Conservation (phyloP, 1,140 invertebrate species). For the fruit fly (Drosophila melanogaster) region DNA sequence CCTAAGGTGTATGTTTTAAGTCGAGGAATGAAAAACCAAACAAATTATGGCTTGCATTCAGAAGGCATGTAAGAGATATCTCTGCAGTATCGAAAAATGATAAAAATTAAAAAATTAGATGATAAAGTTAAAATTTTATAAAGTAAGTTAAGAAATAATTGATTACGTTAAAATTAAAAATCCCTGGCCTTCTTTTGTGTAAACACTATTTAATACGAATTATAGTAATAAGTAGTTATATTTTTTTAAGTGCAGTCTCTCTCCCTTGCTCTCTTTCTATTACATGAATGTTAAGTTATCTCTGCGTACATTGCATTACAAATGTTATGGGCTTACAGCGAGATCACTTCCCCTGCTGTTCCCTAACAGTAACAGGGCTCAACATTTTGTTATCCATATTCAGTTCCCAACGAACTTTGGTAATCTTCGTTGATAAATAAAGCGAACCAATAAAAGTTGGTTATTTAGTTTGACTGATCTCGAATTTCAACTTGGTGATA, state of each 20-base stretch:
- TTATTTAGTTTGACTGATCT: constrained; percentile 13
- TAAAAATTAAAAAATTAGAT: too few species aligned
- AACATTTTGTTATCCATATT: constrained; percentile 14
- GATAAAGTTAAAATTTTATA: too few species aligned
- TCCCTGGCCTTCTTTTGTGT: too few species aligned
- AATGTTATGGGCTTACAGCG: constrained; percentile 19
- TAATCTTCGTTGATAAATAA: constrained; percentile 14
- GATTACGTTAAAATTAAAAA: too few species aligned
- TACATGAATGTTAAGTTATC: constrained; percentile 1
- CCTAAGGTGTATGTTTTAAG: background rate
- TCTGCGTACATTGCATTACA: constrained; percentile 3
- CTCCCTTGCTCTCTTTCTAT: constrained; percentile 14
- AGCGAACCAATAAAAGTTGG: constrained; percentile 31
- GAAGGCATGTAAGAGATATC: too few species aligned
- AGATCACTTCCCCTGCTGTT: background rate
- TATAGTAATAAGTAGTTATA: background rate
- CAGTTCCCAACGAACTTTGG: constrained; percentile 5
- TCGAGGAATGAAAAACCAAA: too few species aligned
- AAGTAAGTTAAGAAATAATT: too few species aligned
- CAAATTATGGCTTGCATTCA: too few species aligned
- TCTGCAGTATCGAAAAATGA: too few species aligned
- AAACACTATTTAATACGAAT: background rate
- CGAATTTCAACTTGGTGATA: constrained; percentile 52
- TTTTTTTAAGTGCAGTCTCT: constrained; percentile 9
- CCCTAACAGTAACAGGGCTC: background rate